phyloP scores from a whole-genome alignment of 1,140 invertebrate species.

The Apis florea region DNA sequence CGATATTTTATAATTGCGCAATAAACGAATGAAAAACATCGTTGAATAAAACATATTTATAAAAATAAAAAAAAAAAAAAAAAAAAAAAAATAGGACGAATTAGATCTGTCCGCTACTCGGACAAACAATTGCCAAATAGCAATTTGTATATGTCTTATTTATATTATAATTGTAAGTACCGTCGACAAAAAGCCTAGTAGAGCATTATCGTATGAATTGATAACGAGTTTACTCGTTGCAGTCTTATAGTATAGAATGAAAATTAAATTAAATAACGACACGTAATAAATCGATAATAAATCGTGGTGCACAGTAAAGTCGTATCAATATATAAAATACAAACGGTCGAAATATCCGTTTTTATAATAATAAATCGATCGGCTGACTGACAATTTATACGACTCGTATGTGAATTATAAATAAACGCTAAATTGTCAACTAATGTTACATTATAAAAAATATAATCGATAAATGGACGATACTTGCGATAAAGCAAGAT shows the following conservation, averaged over 20 bases:
- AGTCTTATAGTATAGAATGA: slow-evolving; percentile 41
- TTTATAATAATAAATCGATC: background rate
- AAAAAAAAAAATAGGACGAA: background rate
- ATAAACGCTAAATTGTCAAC: slow-evolving; percentile 13
- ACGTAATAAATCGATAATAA: background rate
- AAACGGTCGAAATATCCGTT: background rate
- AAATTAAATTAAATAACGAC: slow-evolving; percentile 38
- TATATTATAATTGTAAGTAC: background rate
- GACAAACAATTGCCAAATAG: background rate
- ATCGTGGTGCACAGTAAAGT: background rate
- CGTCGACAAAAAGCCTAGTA: background rate
- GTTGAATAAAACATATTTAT: background rate
- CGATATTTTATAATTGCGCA: background rate
- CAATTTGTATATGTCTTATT: slow-evolving; percentile 1
- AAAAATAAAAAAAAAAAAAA: background rate
- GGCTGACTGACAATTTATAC: slow-evolving; percentile 23
- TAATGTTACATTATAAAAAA: slow-evolving; percentile 5
- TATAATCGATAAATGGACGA: background rate
- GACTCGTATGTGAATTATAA: slow-evolving; percentile 26
- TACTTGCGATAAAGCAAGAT: background rate
- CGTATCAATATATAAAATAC: background rate
- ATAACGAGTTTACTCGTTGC: slow-evolving; percentile 35
- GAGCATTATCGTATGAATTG: slow-evolving; percentile 6
- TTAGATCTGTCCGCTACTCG: background rate
- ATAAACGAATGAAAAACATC: background rate